Evolutionary conservation across 2,113 vertebrate species (phyloP), one percentile per base, ranked within the genome.

Genomic region (Etia nguti): DNA sequence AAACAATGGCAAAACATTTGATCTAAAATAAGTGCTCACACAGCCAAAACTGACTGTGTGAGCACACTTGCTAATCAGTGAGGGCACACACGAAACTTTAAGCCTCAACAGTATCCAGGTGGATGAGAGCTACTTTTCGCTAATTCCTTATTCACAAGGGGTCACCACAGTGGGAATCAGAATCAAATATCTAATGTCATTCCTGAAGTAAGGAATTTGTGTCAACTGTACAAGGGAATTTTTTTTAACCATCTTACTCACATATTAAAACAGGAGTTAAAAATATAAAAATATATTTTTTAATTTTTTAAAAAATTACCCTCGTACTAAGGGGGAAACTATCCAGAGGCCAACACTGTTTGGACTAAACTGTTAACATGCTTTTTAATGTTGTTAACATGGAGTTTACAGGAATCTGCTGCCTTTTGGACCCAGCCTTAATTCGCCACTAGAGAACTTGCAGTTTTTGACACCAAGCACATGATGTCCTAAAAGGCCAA

Each of bases 221-320:
- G 0, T 20, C 20, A 22, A 38, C 20, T 65, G 60, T 38, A 65
- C 4, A 22, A 65, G 38, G 6, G 34, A 9, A 2, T 38, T 65
- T n/a, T 38, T 38, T 38, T 13, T 22, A 41, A 65, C 10, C 34
- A 65, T 38, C 20, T 38, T 65, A 20, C 20, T 22, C 60, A 65
- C 10, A 0, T 13, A 38, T 38, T 38, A 65, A 65, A 38, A 8
- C 60, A 65, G 20, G 60, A 65, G 31, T 38, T 65, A 36, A 36
- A 36, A 36, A 36, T 36, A 36, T 36, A 12, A 36, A 65, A 62
- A 0, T 12, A 62, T 2, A 1, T 34, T 34, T 34, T 36, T 4
- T 65, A n/a, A n/a, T 36, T 65, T 59, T 62, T 55, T 0, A 0
- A 36, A 65, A 0, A 36, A 65, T n/a, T 38, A 65, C 18, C 60